phyloP scores from a whole-genome alignment of 2,797 vertebrate genomes.

The Sebastes hopkinsi region DNA sequence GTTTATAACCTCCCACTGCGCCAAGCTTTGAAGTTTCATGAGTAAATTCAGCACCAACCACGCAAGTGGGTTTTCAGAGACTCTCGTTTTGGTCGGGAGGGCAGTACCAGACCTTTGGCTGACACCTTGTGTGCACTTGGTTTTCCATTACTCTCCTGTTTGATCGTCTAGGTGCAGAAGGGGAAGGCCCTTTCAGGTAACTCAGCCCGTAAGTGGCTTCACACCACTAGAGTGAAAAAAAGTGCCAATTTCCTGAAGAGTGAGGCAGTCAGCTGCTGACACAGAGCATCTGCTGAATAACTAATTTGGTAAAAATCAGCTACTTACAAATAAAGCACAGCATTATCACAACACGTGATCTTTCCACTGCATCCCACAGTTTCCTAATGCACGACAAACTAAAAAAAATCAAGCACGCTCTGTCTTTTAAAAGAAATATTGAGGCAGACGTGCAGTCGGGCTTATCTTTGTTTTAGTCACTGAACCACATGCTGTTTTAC shows the following conservation, averaged over 20 bases:
- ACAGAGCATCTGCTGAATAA: background rate
- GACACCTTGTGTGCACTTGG: slow-evolving; percentile 29
- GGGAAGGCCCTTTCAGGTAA: slow-evolving; percentile 51
- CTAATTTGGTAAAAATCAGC: background rate
- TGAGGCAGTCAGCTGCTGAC: background rate
- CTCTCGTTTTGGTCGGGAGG: slow-evolving; percentile 67
- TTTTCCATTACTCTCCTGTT: slow-evolving; percentile 55
- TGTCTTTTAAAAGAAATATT: slow-evolving; percentile 57
- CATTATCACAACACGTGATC: background rate
- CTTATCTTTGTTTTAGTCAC: slow-evolving; percentile 65
- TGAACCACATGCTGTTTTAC: slow-evolving; percentile 56
- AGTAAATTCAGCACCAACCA: slow-evolving; percentile 67
- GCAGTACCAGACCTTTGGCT: slow-evolving; percentile 59
- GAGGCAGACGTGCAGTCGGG: slow-evolving; percentile 58
- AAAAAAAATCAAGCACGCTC: slow-evolving; percentile 13
- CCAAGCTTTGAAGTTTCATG: slow-evolving; percentile 66
- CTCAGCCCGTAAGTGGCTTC: slow-evolving; percentile 33
- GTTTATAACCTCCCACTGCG: slow-evolving; percentile 45
- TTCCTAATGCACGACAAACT: slow-evolving; percentile 4
- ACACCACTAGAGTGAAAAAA: slow-evolving; percentile 16
- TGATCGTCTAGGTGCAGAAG: slow-evolving; percentile 37
- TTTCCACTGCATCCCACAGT: slow-evolving; percentile 10
- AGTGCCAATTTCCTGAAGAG: slow-evolving; percentile 55
- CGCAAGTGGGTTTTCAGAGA: slow-evolving; percentile 67
- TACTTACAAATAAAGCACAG: slow-evolving; percentile 12